phyloP scores from a whole-genome alignment of 2,888 invertebrate species.

The Drosophila austrosaltans region DNA sequence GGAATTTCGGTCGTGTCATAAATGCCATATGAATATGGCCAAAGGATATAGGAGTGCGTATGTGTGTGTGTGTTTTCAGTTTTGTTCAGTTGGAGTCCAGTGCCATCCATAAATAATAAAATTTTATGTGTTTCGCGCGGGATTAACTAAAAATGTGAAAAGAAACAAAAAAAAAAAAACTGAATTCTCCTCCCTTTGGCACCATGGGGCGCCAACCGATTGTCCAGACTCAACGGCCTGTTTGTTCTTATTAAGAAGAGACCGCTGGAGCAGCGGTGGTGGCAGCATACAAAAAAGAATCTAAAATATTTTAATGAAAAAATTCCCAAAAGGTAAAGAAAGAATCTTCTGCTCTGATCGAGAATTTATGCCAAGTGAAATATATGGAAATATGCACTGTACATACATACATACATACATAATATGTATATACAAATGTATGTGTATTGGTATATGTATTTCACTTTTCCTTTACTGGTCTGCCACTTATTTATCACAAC shows the following conservation, averaged over 20 bases:
- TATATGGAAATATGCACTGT: constrained; percentile 16
- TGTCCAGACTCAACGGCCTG: constrained; percentile 79
- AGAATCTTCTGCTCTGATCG: constrained; percentile 18
- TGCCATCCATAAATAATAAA: constrained; percentile 78
- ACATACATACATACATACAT: too few relatives aligned
- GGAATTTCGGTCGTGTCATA: constrained; percentile 76
- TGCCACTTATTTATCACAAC: constrained; percentile 81
- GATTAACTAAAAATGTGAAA: constrained; percentile 62
- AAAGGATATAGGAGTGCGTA: constrained; percentile 39
- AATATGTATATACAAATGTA: neutral
- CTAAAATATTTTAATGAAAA: constrained; percentile 75
- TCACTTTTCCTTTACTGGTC: constrained; percentile 54
- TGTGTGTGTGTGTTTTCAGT: neutral
- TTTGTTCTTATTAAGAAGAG: constrained; percentile 72
- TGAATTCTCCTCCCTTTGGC: constrained; percentile 45
- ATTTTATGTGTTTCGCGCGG: constrained; percentile 76
- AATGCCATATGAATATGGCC: constrained; percentile 73
- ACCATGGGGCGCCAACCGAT: constrained; percentile 77
- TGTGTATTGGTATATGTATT: constrained; percentile 3
- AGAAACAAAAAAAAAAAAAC: constrained; percentile 34
- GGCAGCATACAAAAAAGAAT: constrained; percentile 46
- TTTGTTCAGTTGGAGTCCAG: constrained; percentile 34
- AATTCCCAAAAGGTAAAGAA: constrained; percentile 55
- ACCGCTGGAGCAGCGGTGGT: constrained; percentile 14
- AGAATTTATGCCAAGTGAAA: constrained; percentile 55